Evolutionary conservation across 1,140 invertebrate species (phyloP).

Genomic region (Zaprionus inermis): DNA sequence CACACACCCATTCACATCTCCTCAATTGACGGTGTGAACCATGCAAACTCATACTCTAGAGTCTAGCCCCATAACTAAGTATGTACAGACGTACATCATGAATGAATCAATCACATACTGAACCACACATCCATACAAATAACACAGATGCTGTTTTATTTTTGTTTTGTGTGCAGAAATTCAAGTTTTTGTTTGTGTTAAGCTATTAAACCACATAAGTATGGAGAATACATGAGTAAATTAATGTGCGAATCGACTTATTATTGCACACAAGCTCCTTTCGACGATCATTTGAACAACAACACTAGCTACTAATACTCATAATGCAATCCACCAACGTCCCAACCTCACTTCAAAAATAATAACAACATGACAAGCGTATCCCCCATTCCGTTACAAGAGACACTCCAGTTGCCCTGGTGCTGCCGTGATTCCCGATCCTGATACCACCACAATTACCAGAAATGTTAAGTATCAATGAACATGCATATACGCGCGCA

Average conservation of each 20-base stretch:
- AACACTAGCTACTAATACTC: conserved; percentile 57
- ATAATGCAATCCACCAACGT: conserved; percentile 23
- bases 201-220: conserved; percentile 7
- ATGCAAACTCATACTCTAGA: not conserved
- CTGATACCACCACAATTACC: conserved; percentile 15
- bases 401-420: conserved; percentile 11
- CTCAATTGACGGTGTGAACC: not conserved
- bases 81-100: not conserved
- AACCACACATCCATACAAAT: conserved; percentile 4
- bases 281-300: conserved; percentile 24
- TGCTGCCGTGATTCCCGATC: conserved; percentile 20
- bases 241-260: conserved; percentile 19
- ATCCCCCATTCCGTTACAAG: not conserved
- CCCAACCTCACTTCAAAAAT: not conserved
- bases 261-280: conserved; percentile 26
- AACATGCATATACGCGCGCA: conserved; percentile 6
- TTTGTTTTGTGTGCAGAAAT: conserved; percentile 26
- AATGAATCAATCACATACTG: conserved; percentile 1
- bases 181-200: conserved; percentile 23
- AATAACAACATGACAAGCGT: not conserved
- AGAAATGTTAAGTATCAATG: conserved; percentile 7
- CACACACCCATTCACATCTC: conserved; percentile 11
- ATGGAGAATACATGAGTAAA: not conserved
- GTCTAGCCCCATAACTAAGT: too few species aligned
- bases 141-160: conserved; percentile 2